Percentiles rank a stretch among this genome's conserved stretches.
These are phyloP conservation scores for Melikaiella ostensackeni DNA, from an alignment of 2,888 invertebrate species.

Conservation along the genomic window DNA sequence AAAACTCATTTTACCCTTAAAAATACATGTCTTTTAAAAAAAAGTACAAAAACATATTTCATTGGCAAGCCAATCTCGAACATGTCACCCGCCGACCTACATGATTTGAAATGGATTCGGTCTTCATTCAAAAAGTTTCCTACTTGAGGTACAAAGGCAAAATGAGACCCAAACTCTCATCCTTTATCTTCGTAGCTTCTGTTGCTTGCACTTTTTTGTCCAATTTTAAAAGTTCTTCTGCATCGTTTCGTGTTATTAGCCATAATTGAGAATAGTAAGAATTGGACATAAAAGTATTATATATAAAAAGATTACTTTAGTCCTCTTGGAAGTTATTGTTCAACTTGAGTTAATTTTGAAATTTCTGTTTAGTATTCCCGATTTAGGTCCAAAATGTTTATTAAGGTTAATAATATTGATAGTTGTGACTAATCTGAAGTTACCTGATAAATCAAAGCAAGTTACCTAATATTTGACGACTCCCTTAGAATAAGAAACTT, in stretches of 20 bases:
- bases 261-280: constrained; percentile 64
- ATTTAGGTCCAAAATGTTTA: not conserved
- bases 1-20: too few species aligned
- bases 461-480: too few species aligned
- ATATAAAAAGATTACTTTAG: not conserved
- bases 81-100: too few species aligned
- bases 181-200: constrained; percentile 39
- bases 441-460: too few species aligned
- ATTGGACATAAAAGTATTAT: constrained; percentile 61
- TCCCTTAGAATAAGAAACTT: not conserved
- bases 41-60: too few species aligned
- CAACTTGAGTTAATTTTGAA: not conserved
- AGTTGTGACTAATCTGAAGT: not conserved
- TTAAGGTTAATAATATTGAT: not conserved
- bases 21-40: too few species aligned
- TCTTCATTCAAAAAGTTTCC: not conserved
- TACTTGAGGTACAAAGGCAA: constrained; percentile 66
- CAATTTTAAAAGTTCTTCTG: constrained; percentile 59
- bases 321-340: not conserved
- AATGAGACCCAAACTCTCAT: constrained; percentile 53
- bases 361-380: not conserved
- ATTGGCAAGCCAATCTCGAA: too few species aligned
- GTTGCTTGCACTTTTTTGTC: constrained; percentile 56
- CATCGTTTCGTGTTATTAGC: constrained; percentile 61
- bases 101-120: too few species aligned